Evolutionary conservation across 2,797 vertebrate genomes (phyloP).

Genomic region (Hyperoplus lanceolatus): DNA sequence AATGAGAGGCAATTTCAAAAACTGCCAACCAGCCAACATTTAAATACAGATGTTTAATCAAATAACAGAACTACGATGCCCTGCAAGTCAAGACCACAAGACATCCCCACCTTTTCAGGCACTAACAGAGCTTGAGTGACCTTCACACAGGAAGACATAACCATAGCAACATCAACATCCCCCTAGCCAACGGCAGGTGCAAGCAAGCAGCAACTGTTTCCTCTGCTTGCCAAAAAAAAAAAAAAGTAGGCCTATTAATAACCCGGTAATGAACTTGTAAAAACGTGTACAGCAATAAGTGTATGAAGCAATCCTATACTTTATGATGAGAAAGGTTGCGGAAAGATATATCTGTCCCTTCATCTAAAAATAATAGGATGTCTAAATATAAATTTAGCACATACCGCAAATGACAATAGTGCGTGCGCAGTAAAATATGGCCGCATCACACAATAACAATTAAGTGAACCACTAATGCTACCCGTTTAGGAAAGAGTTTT

Average conservation of each 20-base stretch:
- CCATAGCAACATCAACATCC: slow-evolving; percentile 68
- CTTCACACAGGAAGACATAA: slow-evolving; percentile 63
- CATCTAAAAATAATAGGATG: not conserved
- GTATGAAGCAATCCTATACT: no score
- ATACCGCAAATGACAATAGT: not conserved
- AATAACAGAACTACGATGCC: not conserved
- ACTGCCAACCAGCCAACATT: not conserved
- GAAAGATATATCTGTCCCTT: not conserved
- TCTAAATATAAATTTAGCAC: not conserved
- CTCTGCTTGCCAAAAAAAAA: not conserved
- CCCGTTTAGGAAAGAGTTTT: not conserved
- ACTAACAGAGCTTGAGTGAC: slow-evolving; percentile 38
- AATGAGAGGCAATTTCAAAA: slow-evolving; percentile 38
- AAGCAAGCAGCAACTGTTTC: not conserved
- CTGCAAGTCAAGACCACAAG: slow-evolving; percentile 15
- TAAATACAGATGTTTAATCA: not conserved
- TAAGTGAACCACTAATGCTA: not conserved
- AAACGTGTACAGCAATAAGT: no score
- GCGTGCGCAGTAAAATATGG: slow-evolving; percentile 35
- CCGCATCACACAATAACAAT: slow-evolving; percentile 68
- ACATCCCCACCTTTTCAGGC: slow-evolving; percentile 31
- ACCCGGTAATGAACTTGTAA: not conserved
- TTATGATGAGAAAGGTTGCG: no score
- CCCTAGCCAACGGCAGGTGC: not conserved
- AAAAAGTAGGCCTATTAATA: not conserved